Evolutionary conservation across 2,888 invertebrate species (phyloP), one percentile per base, ranked within the genome.

Genomic region (Sarcophaga carnaria): DNA sequence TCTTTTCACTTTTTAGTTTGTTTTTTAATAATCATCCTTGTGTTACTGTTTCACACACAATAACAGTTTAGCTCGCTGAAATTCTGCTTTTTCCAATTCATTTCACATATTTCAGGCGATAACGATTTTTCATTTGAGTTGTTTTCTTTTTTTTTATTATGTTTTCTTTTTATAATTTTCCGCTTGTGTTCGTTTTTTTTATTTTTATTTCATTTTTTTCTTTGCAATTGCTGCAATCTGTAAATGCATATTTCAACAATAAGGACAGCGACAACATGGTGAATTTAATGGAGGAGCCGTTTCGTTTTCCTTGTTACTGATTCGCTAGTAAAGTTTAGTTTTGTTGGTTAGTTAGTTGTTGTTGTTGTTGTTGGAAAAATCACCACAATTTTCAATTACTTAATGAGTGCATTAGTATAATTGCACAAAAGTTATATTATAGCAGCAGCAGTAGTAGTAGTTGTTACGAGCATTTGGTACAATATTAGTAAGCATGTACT

Each of bases 361-460:
- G n/a, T 47, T 37, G 45, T 59, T 76, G 47, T 64, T 72, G 11
- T 75, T 74, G 37, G 25, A 14, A 77, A 86, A 83, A 83, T 86
- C 83, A 78, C 87, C 85, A 77, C 86, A 82, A 83, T 89, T 89
- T 89, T 88, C 88, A 89, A 89, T 89, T 89, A 89, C 89, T 88
- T 89, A 89, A 89, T 89, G 89, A 88, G 88, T 89, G 88, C 89
- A 89, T 89, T 89, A 88, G 88, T 85, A 88, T 89, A 89, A 89
- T 89, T 88, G 83, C 88, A 86, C 69, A 62, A 62, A 11, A n/a
- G 62, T 17, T 54, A 54, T 54, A 54, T 54, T 54, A 17, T 54
- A 54, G 2, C 37, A 37, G 37, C 37, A 37, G 37, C 37, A 37
- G 8, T 8, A 37, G 37, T 0, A 37, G 37, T 54, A 14, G 54